These are phyloP conservation scores for Amphiprion ocellaris DNA, from an alignment of 2,113 vertebrate genomes.

Conservation along the genomic window DNA sequence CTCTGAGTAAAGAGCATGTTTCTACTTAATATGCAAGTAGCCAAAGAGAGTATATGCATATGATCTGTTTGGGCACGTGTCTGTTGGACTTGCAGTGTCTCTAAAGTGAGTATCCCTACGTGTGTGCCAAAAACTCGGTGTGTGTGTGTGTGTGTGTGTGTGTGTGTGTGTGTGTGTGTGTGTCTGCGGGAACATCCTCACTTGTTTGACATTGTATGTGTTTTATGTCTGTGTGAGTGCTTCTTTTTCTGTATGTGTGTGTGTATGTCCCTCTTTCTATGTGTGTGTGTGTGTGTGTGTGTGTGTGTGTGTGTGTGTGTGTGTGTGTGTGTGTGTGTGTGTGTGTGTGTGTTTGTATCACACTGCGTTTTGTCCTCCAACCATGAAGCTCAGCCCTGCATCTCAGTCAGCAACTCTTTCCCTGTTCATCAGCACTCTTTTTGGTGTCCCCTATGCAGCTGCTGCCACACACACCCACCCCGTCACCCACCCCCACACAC, in stretches of 20 bases:
- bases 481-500: slow-evolving; percentile 3
- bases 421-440: slow-evolving; percentile 75
- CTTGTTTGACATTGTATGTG: too few species aligned
- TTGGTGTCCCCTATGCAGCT: slow-evolving; percentile 60
- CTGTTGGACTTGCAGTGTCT: slow-evolving; percentile 6
- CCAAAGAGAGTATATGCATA: not conserved
- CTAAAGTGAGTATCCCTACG: slow-evolving; percentile 20
- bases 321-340: slow-evolving; percentile 17
- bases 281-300: slow-evolving; percentile 1
- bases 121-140: slow-evolving; percentile 18
- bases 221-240: too few species aligned
- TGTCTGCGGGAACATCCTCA: too few species aligned
- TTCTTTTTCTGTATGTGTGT: too few species aligned
- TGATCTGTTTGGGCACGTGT: not conserved
- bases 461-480: slow-evolving; percentile 24
- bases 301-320: slow-evolving; percentile 2
- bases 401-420: slow-evolving; percentile 74
- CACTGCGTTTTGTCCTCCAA: slow-evolving; percentile 61
- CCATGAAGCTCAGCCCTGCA: slow-evolving; percentile 51
- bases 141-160: slow-evolving; percentile 40
- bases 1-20: slow-evolving; percentile 6
- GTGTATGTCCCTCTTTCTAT: too few species aligned
- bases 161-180: slow-evolving; percentile 22
- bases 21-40: not conserved
- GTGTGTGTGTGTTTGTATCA: slow-evolving; percentile 46